Conservation (phyloP, 53 echinoderm and acorn worm species). For the Hippasteria phrygiana region DNA sequence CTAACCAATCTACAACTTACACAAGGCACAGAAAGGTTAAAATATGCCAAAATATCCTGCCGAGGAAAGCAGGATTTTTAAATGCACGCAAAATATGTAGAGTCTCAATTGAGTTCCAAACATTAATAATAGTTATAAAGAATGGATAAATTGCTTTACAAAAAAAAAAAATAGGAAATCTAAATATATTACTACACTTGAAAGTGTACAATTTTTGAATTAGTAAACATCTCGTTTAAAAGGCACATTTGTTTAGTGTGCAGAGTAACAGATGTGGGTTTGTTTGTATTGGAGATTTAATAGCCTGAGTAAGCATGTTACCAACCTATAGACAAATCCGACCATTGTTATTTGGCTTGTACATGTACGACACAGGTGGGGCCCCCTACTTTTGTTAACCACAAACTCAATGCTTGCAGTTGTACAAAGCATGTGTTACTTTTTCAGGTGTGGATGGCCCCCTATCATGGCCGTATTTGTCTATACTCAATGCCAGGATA, state of each 20-base stretch:
- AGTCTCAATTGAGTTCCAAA: conserved; percentile 40
- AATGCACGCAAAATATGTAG: conserved; percentile 28
- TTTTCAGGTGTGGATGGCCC: no score
- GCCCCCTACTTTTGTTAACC: no score
- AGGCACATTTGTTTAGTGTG: conserved; percentile 51
- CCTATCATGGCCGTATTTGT: no score
- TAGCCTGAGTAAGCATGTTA: no score
- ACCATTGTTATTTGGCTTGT: no score
- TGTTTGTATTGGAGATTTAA: not conserved
- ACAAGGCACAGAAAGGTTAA: conserved; percentile 58
- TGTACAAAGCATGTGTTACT: no score
- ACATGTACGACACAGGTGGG: no score
- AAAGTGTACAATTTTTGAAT: conserved; percentile 48
- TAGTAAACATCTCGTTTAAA: conserved; percentile 28
- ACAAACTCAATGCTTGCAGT: no score
- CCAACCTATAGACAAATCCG: no score
- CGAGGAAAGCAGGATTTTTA: conserved; percentile 11
- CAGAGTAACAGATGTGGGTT: not conserved
- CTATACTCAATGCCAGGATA: no score
- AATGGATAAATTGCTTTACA: conserved; percentile 50
- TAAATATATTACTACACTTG: conserved; percentile 61
- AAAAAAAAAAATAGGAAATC: conserved; percentile 30
- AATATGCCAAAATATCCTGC: conserved; percentile 23
- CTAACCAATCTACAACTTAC: conserved; percentile 41
- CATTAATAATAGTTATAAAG: not conserved